These are phyloP conservation scores for Pollachius pollachius DNA, from an alignment of 2,113 vertebrate genomes.

Conservation along the genomic window DNA sequence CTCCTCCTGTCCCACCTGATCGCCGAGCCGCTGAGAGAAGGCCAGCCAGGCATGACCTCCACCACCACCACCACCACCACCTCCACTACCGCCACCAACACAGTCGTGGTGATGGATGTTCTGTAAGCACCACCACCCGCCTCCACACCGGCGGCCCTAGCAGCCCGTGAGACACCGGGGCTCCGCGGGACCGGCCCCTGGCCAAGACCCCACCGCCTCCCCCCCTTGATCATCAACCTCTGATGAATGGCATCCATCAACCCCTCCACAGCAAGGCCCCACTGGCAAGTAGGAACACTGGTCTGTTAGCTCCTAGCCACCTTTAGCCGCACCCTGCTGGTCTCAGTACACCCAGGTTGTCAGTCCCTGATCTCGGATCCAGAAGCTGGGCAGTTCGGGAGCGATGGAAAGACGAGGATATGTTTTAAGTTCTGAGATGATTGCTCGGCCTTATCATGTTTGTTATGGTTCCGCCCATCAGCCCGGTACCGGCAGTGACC, in stretches of 20 bases:
- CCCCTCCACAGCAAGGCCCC: constrained; percentile 12
- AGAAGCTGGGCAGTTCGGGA: too few species aligned
- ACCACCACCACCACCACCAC: too few species aligned
- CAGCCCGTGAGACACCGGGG: not conserved
- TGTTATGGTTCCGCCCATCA: too few species aligned
- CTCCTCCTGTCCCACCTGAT: not conserved
- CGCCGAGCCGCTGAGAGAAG: not conserved
- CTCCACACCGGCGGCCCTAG: not conserved
- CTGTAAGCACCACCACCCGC: too few species aligned
- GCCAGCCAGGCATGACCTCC: not conserved
- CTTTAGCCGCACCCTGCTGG: not conserved
- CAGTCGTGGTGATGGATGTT: not conserved
- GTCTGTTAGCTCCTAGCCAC: constrained; percentile 22
- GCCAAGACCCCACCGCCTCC: constrained; percentile 8
- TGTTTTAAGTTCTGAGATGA: too few species aligned
- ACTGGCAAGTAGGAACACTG: constrained; percentile 54
- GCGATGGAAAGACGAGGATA: too few species aligned
- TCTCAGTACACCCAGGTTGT: constrained; percentile 35
- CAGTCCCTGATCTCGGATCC: constrained; percentile 19
- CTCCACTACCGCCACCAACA: too few species aligned
- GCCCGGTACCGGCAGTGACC: too few species aligned
- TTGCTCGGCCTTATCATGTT: too few species aligned
- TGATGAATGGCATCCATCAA: constrained; percentile 51
- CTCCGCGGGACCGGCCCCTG: constrained; percentile 3
- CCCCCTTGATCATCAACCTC: constrained; percentile 11